Percentiles rank a stretch among this genome's conserved stretches.
Evolutionary conservation across 2,797 vertebrate species (phyloP).

Genomic region (Bufotes viridis): DNA sequence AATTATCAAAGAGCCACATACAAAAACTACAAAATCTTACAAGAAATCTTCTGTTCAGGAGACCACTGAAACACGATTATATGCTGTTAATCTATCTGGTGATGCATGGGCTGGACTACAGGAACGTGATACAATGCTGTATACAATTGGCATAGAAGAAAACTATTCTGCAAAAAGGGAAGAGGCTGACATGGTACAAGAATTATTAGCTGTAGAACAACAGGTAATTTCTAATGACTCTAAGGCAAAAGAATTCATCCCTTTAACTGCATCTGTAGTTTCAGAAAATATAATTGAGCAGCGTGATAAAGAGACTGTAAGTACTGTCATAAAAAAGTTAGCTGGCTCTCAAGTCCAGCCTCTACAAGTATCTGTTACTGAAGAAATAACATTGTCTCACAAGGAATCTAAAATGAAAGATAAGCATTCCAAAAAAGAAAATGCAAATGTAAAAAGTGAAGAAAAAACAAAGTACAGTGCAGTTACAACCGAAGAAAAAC

Average conservation of each 20-base stretch:
- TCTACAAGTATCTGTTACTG: conserved; percentile 46
- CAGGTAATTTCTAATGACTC: conserved; percentile 78
- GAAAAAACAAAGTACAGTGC: conserved; percentile 72
- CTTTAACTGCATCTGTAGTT: conserved; percentile 75
- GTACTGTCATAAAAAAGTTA: conserved; percentile 58
- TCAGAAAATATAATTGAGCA: conserved; percentile 81
- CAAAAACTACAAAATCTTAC: conserved; percentile 72
- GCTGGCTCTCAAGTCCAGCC: conserved; percentile 1
- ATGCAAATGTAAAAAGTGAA: conserved; percentile 71
- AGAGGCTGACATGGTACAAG: conserved; percentile 73
- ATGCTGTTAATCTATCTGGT: conserved; percentile 81
- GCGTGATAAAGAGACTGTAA: conserved; percentile 78
- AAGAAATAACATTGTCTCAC: conserved; percentile 52
- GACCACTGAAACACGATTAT: conserved; percentile 80
- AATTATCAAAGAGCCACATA: conserved; percentile 40
- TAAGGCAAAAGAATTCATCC: conserved; percentile 76
- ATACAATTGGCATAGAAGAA: conserved; percentile 83
- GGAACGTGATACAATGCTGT: conserved; percentile 76
- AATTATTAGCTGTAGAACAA: conserved; percentile 74
- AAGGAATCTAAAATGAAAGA: conserved; percentile 50
- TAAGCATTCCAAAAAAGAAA: conserved; percentile 69
- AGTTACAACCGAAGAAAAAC: conserved; percentile 78
- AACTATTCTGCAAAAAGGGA: conserved; percentile 78
- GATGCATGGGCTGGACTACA: conserved; percentile 72
- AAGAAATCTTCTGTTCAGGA: conserved; percentile 78